These are phyloP conservation scores for Centrocercus urophasianus DNA, from an alignment of 2,113 vertebrate genomes.

Conservation along the genomic window DNA sequence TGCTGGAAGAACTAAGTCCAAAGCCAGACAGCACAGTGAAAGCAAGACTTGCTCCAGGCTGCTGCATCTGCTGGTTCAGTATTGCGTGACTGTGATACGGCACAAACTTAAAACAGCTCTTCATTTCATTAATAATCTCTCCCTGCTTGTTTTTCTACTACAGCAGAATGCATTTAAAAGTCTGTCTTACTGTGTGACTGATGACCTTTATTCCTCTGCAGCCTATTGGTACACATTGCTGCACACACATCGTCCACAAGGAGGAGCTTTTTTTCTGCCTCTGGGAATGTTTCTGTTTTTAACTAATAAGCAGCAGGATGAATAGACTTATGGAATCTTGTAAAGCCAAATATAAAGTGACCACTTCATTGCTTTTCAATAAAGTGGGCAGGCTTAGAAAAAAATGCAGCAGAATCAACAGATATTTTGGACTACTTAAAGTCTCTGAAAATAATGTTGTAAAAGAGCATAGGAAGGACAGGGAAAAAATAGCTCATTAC, in stretches of 20 bases:
- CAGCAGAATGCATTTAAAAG: neutral
- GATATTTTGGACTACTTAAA: neutral
- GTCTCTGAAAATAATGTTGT: conserved; percentile 2
- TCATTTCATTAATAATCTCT: neutral
- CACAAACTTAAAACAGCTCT: neutral
- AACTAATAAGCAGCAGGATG: neutral
- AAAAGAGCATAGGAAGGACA: neutral
- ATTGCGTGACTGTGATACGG: neutral
- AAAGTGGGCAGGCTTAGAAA: neutral
- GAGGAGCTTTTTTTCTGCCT: conserved; percentile 35
- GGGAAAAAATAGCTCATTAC: conserved; percentile 39
- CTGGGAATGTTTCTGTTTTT: neutral
- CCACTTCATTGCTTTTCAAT: neutral
- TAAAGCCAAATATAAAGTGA: neutral
- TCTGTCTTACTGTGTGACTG: neutral
- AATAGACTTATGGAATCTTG: neutral
- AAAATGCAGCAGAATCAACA: neutral
- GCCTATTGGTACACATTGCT: neutral
- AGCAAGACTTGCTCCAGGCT: neutral
- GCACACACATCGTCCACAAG: conserved; percentile 25
- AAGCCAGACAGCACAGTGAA: neutral
- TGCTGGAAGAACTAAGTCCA: neutral
- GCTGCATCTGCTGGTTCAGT: neutral
- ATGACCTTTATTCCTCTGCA: neutral
- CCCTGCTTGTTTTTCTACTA: neutral